Conservation (phyloP, 92 coral and sea anemone genomes). For the Montipora capitata region DNA sequence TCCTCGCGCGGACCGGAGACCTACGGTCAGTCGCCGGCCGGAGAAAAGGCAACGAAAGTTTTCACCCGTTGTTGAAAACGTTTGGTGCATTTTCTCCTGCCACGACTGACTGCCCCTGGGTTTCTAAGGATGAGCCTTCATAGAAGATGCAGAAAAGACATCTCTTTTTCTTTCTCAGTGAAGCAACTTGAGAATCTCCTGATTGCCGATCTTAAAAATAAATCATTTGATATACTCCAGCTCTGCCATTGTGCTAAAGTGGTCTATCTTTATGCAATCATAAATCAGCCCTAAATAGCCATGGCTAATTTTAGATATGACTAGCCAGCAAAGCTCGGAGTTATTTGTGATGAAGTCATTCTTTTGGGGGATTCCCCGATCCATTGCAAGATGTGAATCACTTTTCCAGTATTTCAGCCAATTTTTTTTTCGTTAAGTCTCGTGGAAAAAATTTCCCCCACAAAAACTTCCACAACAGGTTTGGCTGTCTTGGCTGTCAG, state of each 20-base stretch:
- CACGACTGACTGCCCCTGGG: too few relatives aligned
- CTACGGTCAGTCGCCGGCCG: too few relatives aligned
- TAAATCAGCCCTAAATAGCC: neutral
- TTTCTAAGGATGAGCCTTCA: too few relatives aligned
- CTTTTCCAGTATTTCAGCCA: neutral
- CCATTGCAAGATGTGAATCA: too few relatives aligned
- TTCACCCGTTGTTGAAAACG: too few relatives aligned
- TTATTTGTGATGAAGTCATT: slow-evolving; percentile 26
- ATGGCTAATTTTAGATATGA: slow-evolving; percentile 59
- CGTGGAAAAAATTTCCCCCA: neutral
- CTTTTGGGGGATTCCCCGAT: slow-evolving; percentile 48
- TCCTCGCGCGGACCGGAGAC: too few relatives aligned
- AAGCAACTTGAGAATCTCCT: neutral
- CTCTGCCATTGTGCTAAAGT: neutral
- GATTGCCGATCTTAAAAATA: neutral
- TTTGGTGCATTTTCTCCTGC: too few relatives aligned
- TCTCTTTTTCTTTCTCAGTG: too few relatives aligned
- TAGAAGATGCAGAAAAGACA: too few relatives aligned
- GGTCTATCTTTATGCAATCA: neutral
- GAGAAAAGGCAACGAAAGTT: too few relatives aligned
- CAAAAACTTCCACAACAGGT: neutral
- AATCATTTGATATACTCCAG: neutral
- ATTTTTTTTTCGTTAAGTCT: neutral
- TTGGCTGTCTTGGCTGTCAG: neutral
- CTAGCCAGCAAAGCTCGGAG: neutral